Percentiles rank a stretch among this genome's conserved stretches.
These are phyloP conservation scores for Parazoanthus darwini DNA, from an alignment of 92 coral and sea anemone genomes.

Conservation along the genomic window DNA sequence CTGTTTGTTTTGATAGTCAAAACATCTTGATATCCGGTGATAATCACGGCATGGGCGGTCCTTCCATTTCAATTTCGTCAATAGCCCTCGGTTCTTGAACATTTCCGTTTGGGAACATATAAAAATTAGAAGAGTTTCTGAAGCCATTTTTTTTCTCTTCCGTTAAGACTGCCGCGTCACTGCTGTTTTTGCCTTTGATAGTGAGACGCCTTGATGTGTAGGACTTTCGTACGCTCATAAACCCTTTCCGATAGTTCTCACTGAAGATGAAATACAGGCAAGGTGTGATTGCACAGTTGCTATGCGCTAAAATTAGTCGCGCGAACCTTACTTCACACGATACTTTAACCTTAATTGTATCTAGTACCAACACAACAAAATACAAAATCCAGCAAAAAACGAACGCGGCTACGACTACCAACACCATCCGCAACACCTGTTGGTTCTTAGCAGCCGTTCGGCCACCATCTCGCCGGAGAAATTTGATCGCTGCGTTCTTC, in stretches of 20 bases:
- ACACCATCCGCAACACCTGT: constrained; percentile 54
- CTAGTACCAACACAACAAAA: constrained; percentile 48
- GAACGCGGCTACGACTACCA: constrained; percentile 58
- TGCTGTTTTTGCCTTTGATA: background rate
- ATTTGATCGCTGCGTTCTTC: background rate
- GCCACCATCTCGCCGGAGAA: background rate
- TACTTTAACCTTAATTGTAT: constrained; percentile 25
- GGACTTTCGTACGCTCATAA: constrained; percentile 21
- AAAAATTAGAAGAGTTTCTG: background rate
- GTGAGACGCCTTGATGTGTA: background rate
- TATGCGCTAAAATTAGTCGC: constrained; percentile 43
- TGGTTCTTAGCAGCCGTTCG: background rate
- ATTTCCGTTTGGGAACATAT: background rate
- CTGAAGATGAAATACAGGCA: constrained; percentile 58
- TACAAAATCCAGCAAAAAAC: constrained; percentile 57
- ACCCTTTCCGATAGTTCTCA: constrained; percentile 61
- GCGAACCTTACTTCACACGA: constrained; percentile 35
- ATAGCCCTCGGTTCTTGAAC: background rate
- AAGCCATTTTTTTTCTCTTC: background rate
- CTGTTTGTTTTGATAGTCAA: background rate
- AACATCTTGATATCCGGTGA: background rate
- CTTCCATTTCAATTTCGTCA: background rate
- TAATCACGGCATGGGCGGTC: background rate
- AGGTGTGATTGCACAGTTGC: constrained; percentile 61
- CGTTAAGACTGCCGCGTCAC: background rate